Evolutionary conservation across 2,888 invertebrate species (phyloP), one percentile per base, ranked within the genome.

Genomic region (Coleophora flavipennella): DNA sequence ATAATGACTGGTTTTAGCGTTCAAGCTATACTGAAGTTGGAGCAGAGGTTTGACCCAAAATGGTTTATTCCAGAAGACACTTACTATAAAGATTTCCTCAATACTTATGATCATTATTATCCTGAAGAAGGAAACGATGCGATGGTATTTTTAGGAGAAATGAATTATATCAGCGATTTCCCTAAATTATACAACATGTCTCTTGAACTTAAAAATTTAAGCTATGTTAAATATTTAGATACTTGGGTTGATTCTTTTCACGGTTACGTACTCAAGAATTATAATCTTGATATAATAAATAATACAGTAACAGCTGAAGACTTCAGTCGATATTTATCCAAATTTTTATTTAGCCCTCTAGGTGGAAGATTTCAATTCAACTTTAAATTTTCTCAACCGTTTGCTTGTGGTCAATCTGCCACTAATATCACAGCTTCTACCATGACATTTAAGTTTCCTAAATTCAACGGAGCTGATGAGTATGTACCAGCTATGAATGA

Each of bases 31-130:
- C 69, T 89, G 38, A 85, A 86, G 50, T 74, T 94, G 38, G 89
- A 92, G 61, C 93, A 93, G 67, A 89, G 90, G 63, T 94, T 93
- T 68, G 92, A 94, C 67, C 91, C 91, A 0, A 86, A 85, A 39
- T 93, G 93, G 93, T 93, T 94, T 59, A 85, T 94, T 41, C 93
- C 94, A 0, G 85, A 88, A 38, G 86, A 86, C 36, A 89, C 91
- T 0, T 90, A 92, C 62, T 87, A 91, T 38, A 87, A 86, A 50
- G 69, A 89, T 39, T 94, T 86, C 65, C 55, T 90, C 3, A 57
- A 74, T 32, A 72, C 80, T n/a, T 77, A 87, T 38, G 85, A 86
- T 37, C 48, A 73, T 41, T 88, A 87, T 56, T 94, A 89, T 66
- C 92, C 93, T 0, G 80, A 87, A 26, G 85, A 86, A 41, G 93